A percentile compares a stretch with the other conserved stretches of the same genome.
Conservation (phyloP, 2,888 invertebrate species). For the Molorchus minor region DNA sequence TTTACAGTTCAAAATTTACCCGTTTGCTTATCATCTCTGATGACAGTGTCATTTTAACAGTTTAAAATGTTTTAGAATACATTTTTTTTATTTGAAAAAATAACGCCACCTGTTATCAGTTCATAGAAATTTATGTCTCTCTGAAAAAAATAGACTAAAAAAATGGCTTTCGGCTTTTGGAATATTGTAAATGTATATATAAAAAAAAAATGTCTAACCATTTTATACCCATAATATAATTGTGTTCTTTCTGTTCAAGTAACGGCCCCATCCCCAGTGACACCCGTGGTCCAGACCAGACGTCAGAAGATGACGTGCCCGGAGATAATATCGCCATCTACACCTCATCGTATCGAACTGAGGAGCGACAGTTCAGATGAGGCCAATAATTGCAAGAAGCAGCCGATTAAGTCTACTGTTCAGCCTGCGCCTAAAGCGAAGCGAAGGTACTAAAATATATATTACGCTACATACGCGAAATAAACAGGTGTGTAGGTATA, state of each 20-base stretch:
- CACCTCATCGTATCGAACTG: slow-evolving; percentile 57
- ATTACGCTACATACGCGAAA: neutral
- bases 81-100: no score
- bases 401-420: slow-evolving; percentile 18
- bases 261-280: slow-evolving; percentile 35
- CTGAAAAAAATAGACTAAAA: no score
- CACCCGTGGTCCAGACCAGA: slow-evolving; percentile 43
- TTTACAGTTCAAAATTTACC: neutral
- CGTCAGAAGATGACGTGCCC: slow-evolving; percentile 37
- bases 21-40: no score
- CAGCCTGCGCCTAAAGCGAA: slow-evolving; percentile 38
- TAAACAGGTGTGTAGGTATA: neutral
- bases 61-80: no score
- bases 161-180: slow-evolving; percentile 1
- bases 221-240: no score
- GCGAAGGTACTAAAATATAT: slow-evolving; percentile 35
- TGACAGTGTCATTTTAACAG: no score
- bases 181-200: neutral
- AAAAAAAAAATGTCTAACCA: no score
- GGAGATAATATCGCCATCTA: slow-evolving; percentile 46
- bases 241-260: slow-evolving; percentile 28
- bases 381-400: slow-evolving; percentile 36
- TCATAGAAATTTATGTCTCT: no score
- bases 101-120: no score
- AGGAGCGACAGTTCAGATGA: slow-evolving; percentile 40